Conservation (phyloP, 2,888 invertebrate genomes). For the Thymelicus lineola region DNA sequence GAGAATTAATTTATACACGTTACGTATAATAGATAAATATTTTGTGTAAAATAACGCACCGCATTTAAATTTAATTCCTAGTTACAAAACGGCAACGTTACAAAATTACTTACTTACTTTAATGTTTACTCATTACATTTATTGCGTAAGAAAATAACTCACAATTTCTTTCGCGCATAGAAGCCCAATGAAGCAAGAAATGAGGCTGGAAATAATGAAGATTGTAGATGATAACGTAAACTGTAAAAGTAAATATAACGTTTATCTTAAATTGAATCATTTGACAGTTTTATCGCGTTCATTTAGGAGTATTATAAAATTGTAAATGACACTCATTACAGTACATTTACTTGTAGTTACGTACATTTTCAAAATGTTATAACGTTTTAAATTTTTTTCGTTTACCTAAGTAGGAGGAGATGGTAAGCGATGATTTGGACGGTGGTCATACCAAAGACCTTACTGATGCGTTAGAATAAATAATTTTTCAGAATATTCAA, state of each 20-base stretch:
- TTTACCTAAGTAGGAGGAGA: no score
- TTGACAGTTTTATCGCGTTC: slow-evolving; percentile 18
- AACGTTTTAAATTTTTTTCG: no score
- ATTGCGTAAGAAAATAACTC: slow-evolving; percentile 40
- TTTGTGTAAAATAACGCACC: no score
- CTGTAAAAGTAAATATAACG: slow-evolving; percentile 9
- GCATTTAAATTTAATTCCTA: neutral
- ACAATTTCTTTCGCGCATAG: slow-evolving; percentile 52
- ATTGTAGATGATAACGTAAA: slow-evolving; percentile 6
- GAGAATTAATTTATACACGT: no score
- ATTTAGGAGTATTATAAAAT: neutral
- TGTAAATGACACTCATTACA: neutral
- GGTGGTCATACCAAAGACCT: no score
- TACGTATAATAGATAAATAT: no score
- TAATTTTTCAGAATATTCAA: no score
- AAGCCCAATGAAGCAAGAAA: slow-evolving; percentile 39
- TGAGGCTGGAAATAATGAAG: slow-evolving; percentile 29
- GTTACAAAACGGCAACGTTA: neutral
- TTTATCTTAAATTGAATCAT: slow-evolving; percentile 22
- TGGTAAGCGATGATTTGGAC: no score
- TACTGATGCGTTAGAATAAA: no score
- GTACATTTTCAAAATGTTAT: no score
- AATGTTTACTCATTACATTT: slow-evolving; percentile 11
- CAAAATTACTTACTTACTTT: slow-evolving; percentile 1
- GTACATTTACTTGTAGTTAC: neutral